phyloP scores from a whole-genome alignment of 2,888 invertebrate species.

The Sarcophaga caerulescens region DNA sequence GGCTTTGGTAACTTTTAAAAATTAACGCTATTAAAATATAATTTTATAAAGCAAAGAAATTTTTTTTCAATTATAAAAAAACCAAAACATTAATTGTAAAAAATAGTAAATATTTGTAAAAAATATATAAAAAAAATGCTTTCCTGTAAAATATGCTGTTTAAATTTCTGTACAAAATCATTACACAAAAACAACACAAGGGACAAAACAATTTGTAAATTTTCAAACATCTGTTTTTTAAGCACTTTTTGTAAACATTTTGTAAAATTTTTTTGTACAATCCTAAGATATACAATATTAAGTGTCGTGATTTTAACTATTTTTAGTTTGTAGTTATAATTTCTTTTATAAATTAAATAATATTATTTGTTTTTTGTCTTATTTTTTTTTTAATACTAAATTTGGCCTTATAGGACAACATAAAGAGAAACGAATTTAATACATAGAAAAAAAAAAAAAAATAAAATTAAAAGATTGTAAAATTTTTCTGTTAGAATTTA shows the following conservation, averaged over 20 bases:
- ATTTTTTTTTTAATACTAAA: slow-evolving; percentile 38
- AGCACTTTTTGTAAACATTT: slow-evolving; percentile 52
- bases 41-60: slow-evolving; percentile 46
- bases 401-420: slow-evolving; percentile 51
- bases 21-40: slow-evolving; percentile 53
- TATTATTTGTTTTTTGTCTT: slow-evolving; percentile 16
- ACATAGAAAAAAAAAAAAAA: slow-evolving; percentile 14
- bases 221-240: slow-evolving; percentile 53
- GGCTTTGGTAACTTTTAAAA: slow-evolving; percentile 39
- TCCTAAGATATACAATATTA: slow-evolving; percentile 37
- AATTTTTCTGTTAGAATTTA: slow-evolving; percentile 51
- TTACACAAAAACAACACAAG: slow-evolving; percentile 7
- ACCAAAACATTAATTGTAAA: slow-evolving; percentile 47
- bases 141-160: slow-evolving; percentile 65
- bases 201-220: slow-evolving; percentile 53
- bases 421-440: slow-evolving; percentile 55
- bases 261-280: slow-evolving; percentile 60
- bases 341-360: slow-evolving; percentile 38
- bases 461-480: slow-evolving; percentile 25
- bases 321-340: slow-evolving; percentile 4
- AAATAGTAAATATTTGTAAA: slow-evolving; percentile 66
- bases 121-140: slow-evolving; percentile 54
- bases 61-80: slow-evolving; percentile 42
- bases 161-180: slow-evolving; percentile 56
- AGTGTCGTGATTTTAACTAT: slow-evolving; percentile 35